Percentiles rank a stretch among this genome's conserved stretches.
Conservation (phyloP, 2,888 invertebrate species). For the Stenichneumon culpator region DNA sequence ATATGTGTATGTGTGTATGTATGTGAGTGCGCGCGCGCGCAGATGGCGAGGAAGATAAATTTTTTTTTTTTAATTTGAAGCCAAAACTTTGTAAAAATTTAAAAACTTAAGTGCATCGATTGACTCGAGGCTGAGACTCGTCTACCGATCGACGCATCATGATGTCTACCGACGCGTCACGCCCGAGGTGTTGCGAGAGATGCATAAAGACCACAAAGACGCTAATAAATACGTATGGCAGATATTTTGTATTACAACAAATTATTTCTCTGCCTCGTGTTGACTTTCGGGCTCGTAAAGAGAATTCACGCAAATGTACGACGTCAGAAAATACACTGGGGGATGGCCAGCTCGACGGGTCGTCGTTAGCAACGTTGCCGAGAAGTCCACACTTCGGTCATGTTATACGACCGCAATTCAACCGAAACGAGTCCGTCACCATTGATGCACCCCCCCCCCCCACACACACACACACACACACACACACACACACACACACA, state of each 20-base stretch:
- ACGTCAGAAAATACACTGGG: neutral
- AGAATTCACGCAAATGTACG: neutral
- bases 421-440: slow-evolving; percentile 1
- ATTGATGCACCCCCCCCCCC: neutral
- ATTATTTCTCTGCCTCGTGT: slow-evolving; percentile 24
- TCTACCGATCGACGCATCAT: neutral
- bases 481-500: neutral
- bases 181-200: neutral
- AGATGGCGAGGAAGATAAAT: no score
- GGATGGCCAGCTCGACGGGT: slow-evolving; percentile 21
- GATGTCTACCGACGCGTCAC: slow-evolving; percentile 3
- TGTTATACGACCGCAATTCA: slow-evolving; percentile 44
- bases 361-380: slow-evolving; percentile 13
- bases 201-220: slow-evolving; percentile 13
- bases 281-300: slow-evolving; percentile 38
- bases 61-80: neutral
- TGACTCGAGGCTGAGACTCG: neutral
- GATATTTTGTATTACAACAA: slow-evolving; percentile 35
- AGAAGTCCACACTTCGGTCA: slow-evolving; percentile 42
- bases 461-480: neutral
- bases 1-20: no score
- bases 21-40: no score
- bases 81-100: neutral
- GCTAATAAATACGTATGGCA: slow-evolving; percentile 11
- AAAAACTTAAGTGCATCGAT: neutral